Conservation (phyloP, 2,113 vertebrate species). For the Anoplopoma fimbria region DNA sequence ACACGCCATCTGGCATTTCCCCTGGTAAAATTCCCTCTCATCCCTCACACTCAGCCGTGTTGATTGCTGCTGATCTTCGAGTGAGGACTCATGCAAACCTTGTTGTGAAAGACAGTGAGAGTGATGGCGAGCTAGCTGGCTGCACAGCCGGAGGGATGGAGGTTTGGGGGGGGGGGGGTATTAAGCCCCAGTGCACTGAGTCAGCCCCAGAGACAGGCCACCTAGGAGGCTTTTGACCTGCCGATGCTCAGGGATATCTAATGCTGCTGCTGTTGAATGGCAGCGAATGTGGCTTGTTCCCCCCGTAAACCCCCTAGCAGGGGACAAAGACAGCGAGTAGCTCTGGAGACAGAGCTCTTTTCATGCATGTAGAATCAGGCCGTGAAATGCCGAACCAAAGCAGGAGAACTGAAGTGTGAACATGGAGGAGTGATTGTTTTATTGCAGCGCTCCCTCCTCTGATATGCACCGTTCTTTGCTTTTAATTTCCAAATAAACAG, state of each 20-base stretch:
- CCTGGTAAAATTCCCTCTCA: conserved; percentile 77
- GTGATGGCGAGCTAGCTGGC: conserved; percentile 53
- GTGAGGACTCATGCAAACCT: conserved; percentile 71
- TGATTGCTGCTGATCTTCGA: conserved; percentile 77
- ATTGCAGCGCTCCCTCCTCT: conserved; percentile 48
- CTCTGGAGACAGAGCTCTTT: conserved; percentile 53
- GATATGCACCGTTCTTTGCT: conserved; percentile 42
- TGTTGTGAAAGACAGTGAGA: conserved; percentile 62
- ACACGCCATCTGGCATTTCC: conserved; percentile 81
- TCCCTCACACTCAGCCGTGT: conserved; percentile 71
- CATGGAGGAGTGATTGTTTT: conserved; percentile 53
- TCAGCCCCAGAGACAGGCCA: conserved; percentile 50
- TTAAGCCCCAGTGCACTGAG: conserved; percentile 58
- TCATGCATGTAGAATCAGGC: conserved; percentile 70
- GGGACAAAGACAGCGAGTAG: conserved; percentile 24
- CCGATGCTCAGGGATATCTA: conserved; percentile 48
- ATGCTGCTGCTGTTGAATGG: conserved; percentile 30
- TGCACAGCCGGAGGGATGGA: conserved; percentile 41
- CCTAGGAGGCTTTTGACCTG: conserved; percentile 50
- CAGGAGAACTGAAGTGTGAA: conserved; percentile 67
- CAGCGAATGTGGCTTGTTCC: conserved; percentile 25
- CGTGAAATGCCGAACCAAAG: conserved; percentile 62
- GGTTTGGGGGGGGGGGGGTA: conserved; percentile 12
- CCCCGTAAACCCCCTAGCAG: conserved; percentile 28
- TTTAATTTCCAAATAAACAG: conserved; percentile 52